Conservation (phyloP, 2,888 invertebrate species). For the Nymphalis urticae region DNA sequence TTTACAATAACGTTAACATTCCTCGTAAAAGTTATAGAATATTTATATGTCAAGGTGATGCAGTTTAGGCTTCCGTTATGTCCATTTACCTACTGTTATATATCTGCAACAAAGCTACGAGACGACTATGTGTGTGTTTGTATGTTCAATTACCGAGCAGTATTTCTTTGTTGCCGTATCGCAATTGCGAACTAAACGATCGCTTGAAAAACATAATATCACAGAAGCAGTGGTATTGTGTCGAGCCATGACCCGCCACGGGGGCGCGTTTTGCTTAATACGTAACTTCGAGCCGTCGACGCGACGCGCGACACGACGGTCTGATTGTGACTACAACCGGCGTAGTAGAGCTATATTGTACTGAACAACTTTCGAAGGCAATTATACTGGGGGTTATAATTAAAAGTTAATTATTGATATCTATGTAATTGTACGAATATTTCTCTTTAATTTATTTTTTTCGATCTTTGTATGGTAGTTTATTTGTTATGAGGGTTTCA, state of each 20-base stretch:
- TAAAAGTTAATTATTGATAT: conserved; percentile 12
- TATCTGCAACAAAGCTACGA: conserved; percentile 8
- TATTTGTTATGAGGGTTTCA: no score
- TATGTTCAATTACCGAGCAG: conserved; percentile 83
- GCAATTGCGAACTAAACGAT: conserved; percentile 80
- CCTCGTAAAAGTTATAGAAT: not conserved
- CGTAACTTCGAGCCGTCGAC: conserved; percentile 22
- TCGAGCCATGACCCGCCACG: conserved; percentile 50
- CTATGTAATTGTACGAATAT: no score
- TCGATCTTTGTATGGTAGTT: no score
- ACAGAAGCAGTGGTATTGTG: conserved; percentile 36
- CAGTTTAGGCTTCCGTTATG: not conserved
- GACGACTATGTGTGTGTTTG: conserved; percentile 24
- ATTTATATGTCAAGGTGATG: conserved; percentile 8
- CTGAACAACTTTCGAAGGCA: conserved; percentile 23
- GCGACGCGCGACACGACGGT: conserved; percentile 50
- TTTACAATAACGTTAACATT: not conserved
- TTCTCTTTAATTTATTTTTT: no score
- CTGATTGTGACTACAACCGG: conserved; percentile 57
- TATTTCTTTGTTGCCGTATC: conserved; percentile 86
- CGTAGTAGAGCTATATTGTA: conserved; percentile 28
- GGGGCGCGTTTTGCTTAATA: conserved; percentile 45
- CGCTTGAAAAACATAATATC: conserved; percentile 65
- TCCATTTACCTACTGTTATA: not conserved
- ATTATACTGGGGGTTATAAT: conserved; percentile 17